Conservation (phyloP, 2,888 invertebrate species). For the Lepidochrysops patricia region DNA sequence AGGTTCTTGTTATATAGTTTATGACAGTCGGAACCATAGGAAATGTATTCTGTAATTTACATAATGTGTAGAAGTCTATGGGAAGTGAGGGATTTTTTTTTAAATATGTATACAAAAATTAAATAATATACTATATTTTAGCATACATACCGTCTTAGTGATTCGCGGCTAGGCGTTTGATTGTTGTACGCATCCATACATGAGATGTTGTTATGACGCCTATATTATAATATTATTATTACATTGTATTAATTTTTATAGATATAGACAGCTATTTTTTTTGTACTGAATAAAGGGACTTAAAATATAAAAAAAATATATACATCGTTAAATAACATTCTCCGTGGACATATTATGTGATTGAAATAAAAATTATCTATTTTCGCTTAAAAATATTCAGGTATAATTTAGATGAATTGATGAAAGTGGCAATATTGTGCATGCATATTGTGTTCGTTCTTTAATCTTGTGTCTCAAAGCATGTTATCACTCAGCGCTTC, state of each 20-base stretch:
- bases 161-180: constrained; percentile 5
- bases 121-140: constrained; percentile 11
- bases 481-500: constrained; percentile 1
- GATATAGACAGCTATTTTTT: constrained; percentile 35
- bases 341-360: constrained; percentile 11
- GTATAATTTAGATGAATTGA: neutral
- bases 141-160: neutral
- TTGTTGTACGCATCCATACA: constrained; percentile 15
- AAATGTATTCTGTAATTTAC: constrained; percentile 4
- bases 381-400: constrained; percentile 4
- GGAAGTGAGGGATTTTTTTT: constrained; percentile 3
- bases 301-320: constrained; percentile 27
- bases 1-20: neutral
- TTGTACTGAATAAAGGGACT: constrained; percentile 30
- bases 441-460: too few relatives aligned
- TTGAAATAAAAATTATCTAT: neutral
- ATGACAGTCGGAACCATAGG: constrained; percentile 4
- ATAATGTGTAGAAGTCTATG: constrained; percentile 8
- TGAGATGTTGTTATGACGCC: constrained; percentile 24
- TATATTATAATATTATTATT: constrained; percentile 28
- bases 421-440: too few relatives aligned
- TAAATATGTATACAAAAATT: constrained; percentile 7
- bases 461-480: neutral
- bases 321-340: constrained; percentile 4
- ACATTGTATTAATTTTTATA: constrained; percentile 37